Evolutionary conservation across 2,797 vertebrate genomes (phyloP), one percentile per base, ranked within the genome.

Genomic region (Sarcoramphus papa): DNA sequence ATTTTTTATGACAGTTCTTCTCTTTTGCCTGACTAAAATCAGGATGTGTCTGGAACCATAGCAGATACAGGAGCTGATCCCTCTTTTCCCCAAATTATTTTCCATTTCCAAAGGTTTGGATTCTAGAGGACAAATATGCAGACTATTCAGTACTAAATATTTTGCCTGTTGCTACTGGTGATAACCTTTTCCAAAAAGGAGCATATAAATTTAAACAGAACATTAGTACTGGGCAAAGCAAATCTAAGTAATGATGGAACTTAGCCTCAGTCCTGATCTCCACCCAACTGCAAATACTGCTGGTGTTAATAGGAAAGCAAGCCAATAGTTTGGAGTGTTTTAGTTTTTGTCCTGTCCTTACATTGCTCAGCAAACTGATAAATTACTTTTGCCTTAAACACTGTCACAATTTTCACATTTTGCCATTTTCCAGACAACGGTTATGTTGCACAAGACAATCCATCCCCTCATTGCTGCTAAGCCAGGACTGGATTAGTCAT

Each of bases 101-200:
- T 93, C 80, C 31, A 21, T 63, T 63, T 82, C 82, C 63, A 85
- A 76, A 96, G 87, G 24, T 93, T 91, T 84, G 62, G 20, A 88
- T 90, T 85, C 41, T 91, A 57, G 54, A 84, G 50, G 37, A 93
- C 41, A 91, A 91, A 75, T 75, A 88, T 78, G 51, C 60, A 88
- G 91, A 78, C 65, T 92, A 69, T 81, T 92, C 76, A 73, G 50
- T 65, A 68, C 57, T 78, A 96, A 97, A 97, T 96, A 95, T 97
- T 97, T 94, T 96, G 53, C 79, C 79, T 81, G 96, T 97, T 96
- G 96, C 96, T 96, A 93, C 62, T 96, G 69, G 96, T 92, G 91
- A 97, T 94, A 96, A 96, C 95, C 92, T 97, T 96, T 96, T 90
- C 57, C 57, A 84, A 88, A 96, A 95, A 95, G 17, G 24, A 95